Base-by-base conservation (phyloP, 2,888 invertebrate genomes). In the Thereva nobilitata region DNA sequence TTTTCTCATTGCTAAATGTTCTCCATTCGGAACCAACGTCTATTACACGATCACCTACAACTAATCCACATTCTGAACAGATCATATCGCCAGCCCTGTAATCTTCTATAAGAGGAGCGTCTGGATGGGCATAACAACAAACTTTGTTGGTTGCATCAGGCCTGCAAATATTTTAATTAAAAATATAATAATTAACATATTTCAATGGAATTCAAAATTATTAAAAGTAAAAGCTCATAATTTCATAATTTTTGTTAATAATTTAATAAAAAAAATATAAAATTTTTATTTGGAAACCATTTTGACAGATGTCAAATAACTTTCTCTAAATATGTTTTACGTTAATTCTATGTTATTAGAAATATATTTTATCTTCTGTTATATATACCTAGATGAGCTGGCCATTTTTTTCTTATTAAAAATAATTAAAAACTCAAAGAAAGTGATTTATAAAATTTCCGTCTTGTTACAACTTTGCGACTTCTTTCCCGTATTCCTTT, bases 21-120 rank as follows among this genome's bases (percentile, higher is more conserved):
- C 99, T 87, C 99, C 99, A 99, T 82, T 99, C 99, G 4, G 98
- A 97, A 42, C 99, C 97, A n/a, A 99, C 99, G 82, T 99, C 99
- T 72, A 99, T 97, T 1, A 99, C 96, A 78, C 97, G 95, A 83
- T 99, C 99, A 9, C 99, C 99, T 35, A 99, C 98, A 57, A 99
- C 99, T 68, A 99, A 86, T n/a, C 99, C 99, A 84, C 99, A 99
- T 83, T 97, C 96, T 38, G 97, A 94, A 80, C 99, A 99, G 76
- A 99, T 96, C 87, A 97, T 93, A 83, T 99, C 99, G 42, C 99
- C 99, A 71, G 97, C 97, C 76, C 98, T 87, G 81, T 98, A 97
- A 82, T 99, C 99, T 82, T 99, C 99, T 75, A 99, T 93, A 61
- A 99, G 86, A 55, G 91, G 89, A 10, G 97, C 93, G 79, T 97